These are phyloP conservation scores for Halisarca cf. caerulea DNA, from an alignment of 37 sponge, comb jelly and placozoan species.

Conservation along the genomic window DNA sequence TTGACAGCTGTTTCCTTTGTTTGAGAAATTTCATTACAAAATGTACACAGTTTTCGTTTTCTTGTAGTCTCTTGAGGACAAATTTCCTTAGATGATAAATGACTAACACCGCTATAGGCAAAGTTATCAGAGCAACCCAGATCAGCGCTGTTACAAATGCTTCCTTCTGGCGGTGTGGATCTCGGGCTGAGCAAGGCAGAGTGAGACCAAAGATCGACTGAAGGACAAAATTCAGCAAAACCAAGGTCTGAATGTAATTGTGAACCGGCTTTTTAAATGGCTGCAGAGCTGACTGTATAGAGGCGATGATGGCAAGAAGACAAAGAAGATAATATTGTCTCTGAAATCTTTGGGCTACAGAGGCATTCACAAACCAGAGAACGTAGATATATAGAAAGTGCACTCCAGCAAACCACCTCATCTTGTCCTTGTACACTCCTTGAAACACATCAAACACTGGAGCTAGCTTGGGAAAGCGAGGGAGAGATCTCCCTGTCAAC, in stretches of 20 bases:
- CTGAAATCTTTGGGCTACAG: no score
- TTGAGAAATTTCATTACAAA: no score
- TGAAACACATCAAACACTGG: conserved; percentile 34
- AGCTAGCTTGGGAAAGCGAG: neutral
- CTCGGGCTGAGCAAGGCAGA: no score
- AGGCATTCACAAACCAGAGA: neutral
- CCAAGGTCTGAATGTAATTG: conserved; percentile 20
- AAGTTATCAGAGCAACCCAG: no score
- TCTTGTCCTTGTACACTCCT: neutral
- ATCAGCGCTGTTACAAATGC: no score
- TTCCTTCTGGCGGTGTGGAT: no score
- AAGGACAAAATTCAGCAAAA: neutral
- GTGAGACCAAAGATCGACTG: no score
- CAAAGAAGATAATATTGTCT: neutral
- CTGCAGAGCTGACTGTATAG: conserved; percentile 6
- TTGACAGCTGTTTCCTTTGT: no score
- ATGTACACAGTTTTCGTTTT: no score
- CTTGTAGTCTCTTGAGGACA: no score
- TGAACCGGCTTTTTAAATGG: neutral
- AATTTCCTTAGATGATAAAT: no score
- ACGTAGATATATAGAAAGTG: neutral
- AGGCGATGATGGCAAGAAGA: neutral
- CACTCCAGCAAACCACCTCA: neutral
- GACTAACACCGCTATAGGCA: no score
- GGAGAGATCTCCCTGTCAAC: neutral